These are phyloP conservation scores for Melanerpes formicivorus DNA, from an alignment of 2,113 vertebrate species.

Conservation along the genomic window DNA sequence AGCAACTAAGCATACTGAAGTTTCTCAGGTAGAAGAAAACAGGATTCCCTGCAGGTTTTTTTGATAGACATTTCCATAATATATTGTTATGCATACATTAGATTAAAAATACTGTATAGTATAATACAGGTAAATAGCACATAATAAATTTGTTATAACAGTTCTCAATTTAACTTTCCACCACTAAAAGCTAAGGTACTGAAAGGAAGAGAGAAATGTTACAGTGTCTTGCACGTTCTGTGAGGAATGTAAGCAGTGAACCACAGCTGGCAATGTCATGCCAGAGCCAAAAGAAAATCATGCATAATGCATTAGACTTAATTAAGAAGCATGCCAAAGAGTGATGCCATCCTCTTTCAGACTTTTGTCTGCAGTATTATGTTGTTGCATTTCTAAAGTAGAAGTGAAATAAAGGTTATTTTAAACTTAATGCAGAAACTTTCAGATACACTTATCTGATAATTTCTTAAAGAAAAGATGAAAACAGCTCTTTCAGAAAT, in stretches of 20 bases:
- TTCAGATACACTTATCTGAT: neutral
- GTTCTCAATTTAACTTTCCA: slow-evolving; percentile 7
- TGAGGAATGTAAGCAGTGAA: neutral
- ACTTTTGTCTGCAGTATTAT: neutral
- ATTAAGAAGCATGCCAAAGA: slow-evolving; percentile 20
- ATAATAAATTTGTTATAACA: neutral
- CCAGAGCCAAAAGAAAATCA: slow-evolving; percentile 25
- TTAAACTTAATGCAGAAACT: neutral
- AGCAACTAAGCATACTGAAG: neutral
- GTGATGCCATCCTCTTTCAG: slow-evolving; percentile 26
- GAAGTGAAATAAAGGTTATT: neutral
- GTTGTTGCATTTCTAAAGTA: neutral
- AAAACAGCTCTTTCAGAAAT: neutral
- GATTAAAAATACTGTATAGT: neutral
- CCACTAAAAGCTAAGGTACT: neutral
- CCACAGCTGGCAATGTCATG: slow-evolving; percentile 41
- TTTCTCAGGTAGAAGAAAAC: neutral
- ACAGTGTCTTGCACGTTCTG: neutral
- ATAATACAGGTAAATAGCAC: neutral
- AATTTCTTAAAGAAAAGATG: neutral
- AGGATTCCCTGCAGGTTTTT: neutral
- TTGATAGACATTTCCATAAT: neutral
- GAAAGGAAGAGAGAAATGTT: neutral
- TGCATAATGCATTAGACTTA: slow-evolving; percentile 46
- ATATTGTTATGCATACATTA: neutral